Conservation (phyloP, 2,797 vertebrate species). For the Nasua narica region DNA sequence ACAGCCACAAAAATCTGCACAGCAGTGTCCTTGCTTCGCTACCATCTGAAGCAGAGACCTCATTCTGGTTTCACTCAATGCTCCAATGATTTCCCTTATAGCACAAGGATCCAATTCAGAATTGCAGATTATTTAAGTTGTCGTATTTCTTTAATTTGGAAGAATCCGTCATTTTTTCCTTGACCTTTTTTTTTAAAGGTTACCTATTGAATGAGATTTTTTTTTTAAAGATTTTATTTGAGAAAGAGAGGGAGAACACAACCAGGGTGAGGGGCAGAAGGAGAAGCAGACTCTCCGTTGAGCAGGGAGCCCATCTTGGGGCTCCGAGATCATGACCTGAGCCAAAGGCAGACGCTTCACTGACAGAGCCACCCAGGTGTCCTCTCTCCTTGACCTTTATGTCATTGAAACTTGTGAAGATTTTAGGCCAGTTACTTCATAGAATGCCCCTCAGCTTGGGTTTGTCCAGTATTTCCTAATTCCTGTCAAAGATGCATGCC, state of each 20-base stretch:
- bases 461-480: fast-evolving
- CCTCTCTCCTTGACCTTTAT: neutral
- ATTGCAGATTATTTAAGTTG: too few relatives aligned
- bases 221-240: too few relatives aligned
- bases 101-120: neutral
- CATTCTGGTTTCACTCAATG: neutral
- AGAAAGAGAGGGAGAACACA: too few relatives aligned
- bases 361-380: too few relatives aligned
- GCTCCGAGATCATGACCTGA: too few relatives aligned
- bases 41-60: neutral
- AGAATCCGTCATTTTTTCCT: too few relatives aligned
- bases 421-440: neutral
- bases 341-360: too few relatives aligned
- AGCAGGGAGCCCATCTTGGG: too few relatives aligned
- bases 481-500: neutral
- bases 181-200: neutral
- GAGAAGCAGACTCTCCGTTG: too few relatives aligned
- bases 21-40: neutral
- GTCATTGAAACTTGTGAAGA: neutral
- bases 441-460: fast-evolving
- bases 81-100: neutral
- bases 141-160: neutral
- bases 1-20: fast-evolving
- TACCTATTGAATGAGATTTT: too few relatives aligned
- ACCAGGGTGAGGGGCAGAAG: too few relatives aligned